Base-by-base conservation (phyloP, 1,140 invertebrate genomes). In the Ceratosolen solmsi region DNA sequence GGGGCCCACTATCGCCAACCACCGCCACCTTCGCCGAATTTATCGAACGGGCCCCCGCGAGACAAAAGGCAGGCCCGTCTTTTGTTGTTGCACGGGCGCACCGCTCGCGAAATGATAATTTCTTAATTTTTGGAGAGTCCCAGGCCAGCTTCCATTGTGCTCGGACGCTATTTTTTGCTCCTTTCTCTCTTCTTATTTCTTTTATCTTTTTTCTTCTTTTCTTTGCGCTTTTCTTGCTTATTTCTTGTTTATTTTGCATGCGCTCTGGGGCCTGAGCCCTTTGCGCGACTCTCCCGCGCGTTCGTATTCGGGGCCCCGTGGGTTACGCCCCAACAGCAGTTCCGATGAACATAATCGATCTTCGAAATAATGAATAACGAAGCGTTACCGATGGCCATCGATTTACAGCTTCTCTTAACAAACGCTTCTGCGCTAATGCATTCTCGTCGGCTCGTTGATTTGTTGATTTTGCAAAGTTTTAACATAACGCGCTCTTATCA, bases 61-160 rank as follows among this genome's bases (percentile, higher is more conserved):
- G 54, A 79, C 78, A 79, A 79, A n/a, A 79, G 54, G 27, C 13
- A 38, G 41, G 13, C 13, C 30, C 0, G 8, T 30, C 78, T 22
- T 58, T 80, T 63, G n/a, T 80, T 49, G 54, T 3, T 58, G 27
- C 25, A 4, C 0, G 41, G 17, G 58, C 0, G 22, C 8, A 11
- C 38, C 9, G 3, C 17, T 30, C 27, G 27, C 5, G n/a, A 79
- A 80, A 80, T 80, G 79, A 80, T 80, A 73, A 80, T 80, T 80
- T 80, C 79, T 80, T 80, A 73, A 80, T 80, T 80, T 80, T 80
- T 60, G 38, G 79, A 72, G 49, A 7, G 15, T 2, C 54, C 30
- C 22, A 0, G 70, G 22, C 41, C 1, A 25, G 15, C 33, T 9
- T 2, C 54, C 73, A 41, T 75, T 75, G 33, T 56, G 49, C 30